Evolutionary conservation across 1,140 invertebrate species (phyloP), one percentile per base, ranked within the genome.

Genomic region (Trachymyrmex cornetzi): DNA sequence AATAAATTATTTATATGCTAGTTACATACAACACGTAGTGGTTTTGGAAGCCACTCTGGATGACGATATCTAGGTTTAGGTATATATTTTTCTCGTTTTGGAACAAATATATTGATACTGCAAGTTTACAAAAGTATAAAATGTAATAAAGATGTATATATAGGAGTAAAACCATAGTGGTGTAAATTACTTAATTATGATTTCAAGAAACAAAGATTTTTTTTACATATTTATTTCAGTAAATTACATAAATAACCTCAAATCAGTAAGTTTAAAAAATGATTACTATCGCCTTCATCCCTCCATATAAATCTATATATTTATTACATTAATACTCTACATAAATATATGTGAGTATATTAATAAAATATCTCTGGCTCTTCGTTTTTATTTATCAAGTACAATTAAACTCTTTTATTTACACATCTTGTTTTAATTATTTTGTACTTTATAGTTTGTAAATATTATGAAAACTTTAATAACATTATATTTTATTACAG

Each of bases 1-100:
- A 34, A 89, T 82, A 84, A 75, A 30, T 77, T 19, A 50, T 38
- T 34, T 72, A 2, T 81, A 50, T 12, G 30, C 12, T 22, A 30
- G 7, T 44, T 79, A 94, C 95, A 91, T 93, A 97, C 96, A 53
- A 92, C 90, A 87, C 94, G 94, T 79, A 94, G 86, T 93, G 96
- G 95, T 85, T 95, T 95, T 27, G 95, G 92, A 85, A 96, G 95
- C 96, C 96, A 97, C 57, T 95, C 94, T 16, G 96, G 96, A 92
- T 96, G 95, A 88, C 96, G 90, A 81, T 96, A 93, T 80, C 91
- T 95, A 9, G 96, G 96, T 7, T 79, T 61, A 2, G 74, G 19
- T 7, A 66, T 1, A 71, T 74, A 82, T 74, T 7, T 79, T 19
- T 77, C 77, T 34, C 90, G 81, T 50, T 61, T 85, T 6, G 85